phyloP scores from a whole-genome alignment of 2,888 invertebrate genomes.

The Lycia hirtaria region DNA sequence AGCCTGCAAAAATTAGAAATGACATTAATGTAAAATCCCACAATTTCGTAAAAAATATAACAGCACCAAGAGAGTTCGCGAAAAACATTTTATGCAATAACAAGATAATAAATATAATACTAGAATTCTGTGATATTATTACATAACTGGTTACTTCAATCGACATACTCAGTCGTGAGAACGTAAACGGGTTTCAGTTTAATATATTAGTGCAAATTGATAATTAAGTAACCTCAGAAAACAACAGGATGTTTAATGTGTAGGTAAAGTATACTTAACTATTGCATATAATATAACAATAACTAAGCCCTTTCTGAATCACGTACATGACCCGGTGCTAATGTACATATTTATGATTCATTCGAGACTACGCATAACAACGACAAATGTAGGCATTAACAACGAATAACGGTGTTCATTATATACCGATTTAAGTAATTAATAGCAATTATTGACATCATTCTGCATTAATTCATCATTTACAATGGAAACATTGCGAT shows the following conservation, averaged over 20 bases:
- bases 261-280: not conserved
- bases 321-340: not conserved
- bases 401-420: conserved; percentile 12
- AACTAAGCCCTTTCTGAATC: conserved; percentile 2
- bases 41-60: not conserved
- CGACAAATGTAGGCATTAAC: not conserved
- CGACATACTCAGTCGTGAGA: not conserved
- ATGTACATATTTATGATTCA: conserved; percentile 12
- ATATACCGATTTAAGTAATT: not conserved
- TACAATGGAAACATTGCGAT: not conserved
- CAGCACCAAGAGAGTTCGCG: not conserved
- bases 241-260: not conserved
- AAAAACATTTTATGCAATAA: not conserved
- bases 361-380: not conserved
- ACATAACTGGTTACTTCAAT: conserved; percentile 1
- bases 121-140: not conserved
- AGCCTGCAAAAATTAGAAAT: too few relatives aligned
- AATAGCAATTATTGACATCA: conserved; percentile 7
- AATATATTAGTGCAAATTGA: not conserved
- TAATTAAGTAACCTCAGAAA: not conserved
- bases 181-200: not conserved
- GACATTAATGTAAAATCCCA: not conserved
- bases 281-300: not conserved
- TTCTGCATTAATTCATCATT: not conserved
- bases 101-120: not conserved